Percentiles rank a stretch among this genome's conserved stretches.
Conservation (phyloP, 2,113 vertebrate genomes). For the Kryptolebias marmoratus region DNA sequence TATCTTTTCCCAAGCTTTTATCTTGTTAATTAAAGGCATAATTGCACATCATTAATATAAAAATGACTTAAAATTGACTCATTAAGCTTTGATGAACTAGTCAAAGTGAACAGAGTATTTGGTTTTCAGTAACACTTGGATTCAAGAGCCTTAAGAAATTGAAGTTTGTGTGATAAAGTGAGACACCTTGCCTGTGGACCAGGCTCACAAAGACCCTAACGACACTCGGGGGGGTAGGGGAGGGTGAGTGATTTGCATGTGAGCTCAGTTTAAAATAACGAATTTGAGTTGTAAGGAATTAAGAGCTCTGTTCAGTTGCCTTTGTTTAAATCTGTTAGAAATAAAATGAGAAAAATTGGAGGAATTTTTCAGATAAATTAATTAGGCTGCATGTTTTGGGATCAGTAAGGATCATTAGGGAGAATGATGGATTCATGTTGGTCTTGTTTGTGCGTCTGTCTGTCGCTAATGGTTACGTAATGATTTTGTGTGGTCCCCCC, state of each 20-base stretch:
- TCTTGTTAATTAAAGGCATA: conserved; percentile 24
- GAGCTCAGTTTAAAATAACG: too few relatives aligned
- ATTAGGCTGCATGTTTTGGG: too few relatives aligned
- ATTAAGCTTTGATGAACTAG: conserved; percentile 10
- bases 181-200: neutral
- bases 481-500: neutral
- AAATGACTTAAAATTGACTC: conserved; percentile 5
- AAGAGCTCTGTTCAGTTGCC: neutral
- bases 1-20: conserved; percentile 25
- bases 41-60: conserved; percentile 19
- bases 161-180: neutral
- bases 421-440: neutral
- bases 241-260: too few relatives aligned
- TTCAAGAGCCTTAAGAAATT: neutral
- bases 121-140: neutral
- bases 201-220: too few relatives aligned
- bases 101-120: conserved; percentile 7
- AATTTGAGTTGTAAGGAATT: too few relatives aligned
- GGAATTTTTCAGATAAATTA: neutral
- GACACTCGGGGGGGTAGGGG: too few relatives aligned
- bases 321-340: neutral
- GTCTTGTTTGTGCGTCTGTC: neutral
- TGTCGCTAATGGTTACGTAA: conserved; percentile 13
- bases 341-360: neutral
- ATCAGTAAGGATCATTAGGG: neutral